Base-by-base conservation (phyloP, 2,888 invertebrate species). In the Limnephilus lunatus region DNA sequence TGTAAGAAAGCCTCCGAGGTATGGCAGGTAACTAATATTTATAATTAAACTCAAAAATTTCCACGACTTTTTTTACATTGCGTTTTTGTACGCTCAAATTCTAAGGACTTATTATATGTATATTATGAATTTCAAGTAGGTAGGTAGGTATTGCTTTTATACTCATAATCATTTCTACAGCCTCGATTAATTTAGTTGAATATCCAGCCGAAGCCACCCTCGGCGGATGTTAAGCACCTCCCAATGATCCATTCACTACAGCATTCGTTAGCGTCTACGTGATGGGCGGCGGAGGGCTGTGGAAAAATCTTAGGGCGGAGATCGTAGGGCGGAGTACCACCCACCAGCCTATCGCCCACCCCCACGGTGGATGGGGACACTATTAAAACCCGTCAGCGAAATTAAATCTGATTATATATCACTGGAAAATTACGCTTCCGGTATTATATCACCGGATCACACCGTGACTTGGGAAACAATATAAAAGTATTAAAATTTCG, bases 341-440 rank as follows among this genome's bases (percentile, higher is more conserved):
- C 81, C 31, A 81, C 14, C 14, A 12, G 14, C 53, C 53, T 19
- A 25, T 15, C 15, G 15, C 53, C 53, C 7, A 25, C 53, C 53
- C 53, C 53, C 53, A 4, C 53, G 39, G 39, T 32, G 85, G 85
- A 12, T 30, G 83, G 85, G 85, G 85, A 85, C 85, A 31, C 35
- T 85, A 35, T 85, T 32, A 48, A 85, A 35, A 35, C 85, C 53
- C 85, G 85, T 85, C 90, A 85, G 90, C 85, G 19, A 68, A 90
- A 90, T 90, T 85, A 90, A 90, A 90, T 48, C 85, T n/a, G 90
- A 85, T 90, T 90, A 53, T 68, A 85, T 35, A 53, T 90, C 85
- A 90, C 80, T 90, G 35, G 32, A 85, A 90, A 85, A 31, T 53
- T 85, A 32, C 87, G 44, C 85, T 68, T 68, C 25, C 19, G 53